phyloP scores from a whole-genome alignment of 2,888 invertebrate species.

The Andrena minutula region DNA sequence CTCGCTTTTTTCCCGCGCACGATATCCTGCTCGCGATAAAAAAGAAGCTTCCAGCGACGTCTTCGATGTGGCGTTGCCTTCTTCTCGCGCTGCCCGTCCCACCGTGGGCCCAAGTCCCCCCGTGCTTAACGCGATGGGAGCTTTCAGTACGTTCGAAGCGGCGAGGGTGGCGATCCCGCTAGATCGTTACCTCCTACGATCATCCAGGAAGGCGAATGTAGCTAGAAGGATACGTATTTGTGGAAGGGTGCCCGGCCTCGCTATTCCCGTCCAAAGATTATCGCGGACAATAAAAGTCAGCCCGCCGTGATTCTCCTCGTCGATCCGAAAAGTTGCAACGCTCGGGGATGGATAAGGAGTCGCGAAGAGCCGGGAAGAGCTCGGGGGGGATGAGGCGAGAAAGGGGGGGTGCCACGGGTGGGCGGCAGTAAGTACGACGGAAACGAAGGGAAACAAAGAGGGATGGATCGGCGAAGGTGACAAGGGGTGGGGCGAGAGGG shows the following conservation, averaged over 20 bases:
- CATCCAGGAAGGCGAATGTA: slow-evolving; percentile 43
- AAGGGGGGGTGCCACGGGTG: slow-evolving; percentile 13
- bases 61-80: slow-evolving; percentile 67
- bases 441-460: slow-evolving; percentile 56
- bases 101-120: not conserved
- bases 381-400: slow-evolving; percentile 29
- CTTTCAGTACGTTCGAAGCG: slow-evolving; percentile 55
- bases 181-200: slow-evolving; percentile 37
- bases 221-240: slow-evolving; percentile 45
- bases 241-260: slow-evolving; percentile 54
- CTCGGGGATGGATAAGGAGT: slow-evolving; percentile 34
- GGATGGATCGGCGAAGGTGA: slow-evolving; percentile 31
- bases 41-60: slow-evolving; percentile 69
- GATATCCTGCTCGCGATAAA: slow-evolving; percentile 68
- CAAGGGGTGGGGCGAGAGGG: slow-evolving; percentile 8
- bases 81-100: slow-evolving; percentile 5
- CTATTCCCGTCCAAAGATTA: slow-evolving; percentile 67
- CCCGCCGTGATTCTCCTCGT: slow-evolving; percentile 58
- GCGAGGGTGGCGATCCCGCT: slow-evolving; percentile 43
- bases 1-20: not conserved
- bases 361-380: slow-evolving; percentile 22
- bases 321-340: slow-evolving; percentile 50
- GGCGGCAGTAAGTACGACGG: slow-evolving; percentile 48
- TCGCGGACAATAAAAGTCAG: slow-evolving; percentile 72
- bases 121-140: slow-evolving; percentile 33